Conservation (phyloP, 2,113 vertebrate genomes). For the Coracopsis vasa region DNA sequence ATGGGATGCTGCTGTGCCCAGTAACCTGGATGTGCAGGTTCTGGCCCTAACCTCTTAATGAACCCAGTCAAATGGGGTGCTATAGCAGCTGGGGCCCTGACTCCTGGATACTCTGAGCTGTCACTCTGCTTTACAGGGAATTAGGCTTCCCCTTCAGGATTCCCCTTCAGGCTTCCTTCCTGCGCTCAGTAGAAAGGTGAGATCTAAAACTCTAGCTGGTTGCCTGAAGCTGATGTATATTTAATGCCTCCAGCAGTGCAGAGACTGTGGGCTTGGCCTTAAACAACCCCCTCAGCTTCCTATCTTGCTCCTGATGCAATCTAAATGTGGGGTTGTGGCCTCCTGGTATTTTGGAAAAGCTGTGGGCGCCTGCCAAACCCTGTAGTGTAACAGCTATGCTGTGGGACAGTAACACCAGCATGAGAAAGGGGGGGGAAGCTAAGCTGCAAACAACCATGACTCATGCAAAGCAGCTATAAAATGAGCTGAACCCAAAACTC, state of each 20-base stretch:
- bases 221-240: background rate
- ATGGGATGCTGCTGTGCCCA: background rate
- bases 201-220: background rate
- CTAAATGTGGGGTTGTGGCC: background rate
- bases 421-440: background rate
- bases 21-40: background rate
- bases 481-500: background rate
- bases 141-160: background rate
- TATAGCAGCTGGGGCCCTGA: background rate
- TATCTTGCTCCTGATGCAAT: background rate
- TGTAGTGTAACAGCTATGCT: background rate
- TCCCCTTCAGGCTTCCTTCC: background rate
- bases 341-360: background rate
- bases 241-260: background rate
- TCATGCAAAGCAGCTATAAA: background rate
- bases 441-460: background rate
- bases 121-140: background rate
- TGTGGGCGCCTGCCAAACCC: background rate
- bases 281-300: background rate
- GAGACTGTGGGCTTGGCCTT: background rate
- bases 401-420: background rate
- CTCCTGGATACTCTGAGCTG: background rate
- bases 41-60: background rate
- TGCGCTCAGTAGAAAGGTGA: background rate
- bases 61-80: background rate